Base-by-base conservation (phyloP, 2,113 vertebrate genomes). In the Sinosuthora webbiana region DNA sequence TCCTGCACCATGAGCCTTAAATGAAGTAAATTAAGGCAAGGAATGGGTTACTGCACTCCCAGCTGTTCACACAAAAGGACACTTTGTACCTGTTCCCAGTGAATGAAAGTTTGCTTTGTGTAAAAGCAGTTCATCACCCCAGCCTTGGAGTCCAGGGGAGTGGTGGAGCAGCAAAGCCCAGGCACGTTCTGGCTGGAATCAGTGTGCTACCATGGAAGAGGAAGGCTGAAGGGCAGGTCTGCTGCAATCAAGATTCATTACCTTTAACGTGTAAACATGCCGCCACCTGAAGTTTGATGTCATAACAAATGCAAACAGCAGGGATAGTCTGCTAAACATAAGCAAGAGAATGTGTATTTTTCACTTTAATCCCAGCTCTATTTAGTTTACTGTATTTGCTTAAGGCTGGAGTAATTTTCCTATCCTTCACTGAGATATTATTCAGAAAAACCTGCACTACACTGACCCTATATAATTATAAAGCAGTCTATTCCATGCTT, bases 21-120 rank as follows among this genome's bases (percentile, higher is more conserved):
- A 22, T 0, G 0, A 76, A 50, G 39, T 20, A 52, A 37, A 11
- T 4, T 37, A 20, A 59, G 76, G 83, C 73, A 75, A 63, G 35
- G 65, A 63, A 74, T 52, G 78, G 83, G 90, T 76, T 93, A 87
- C 87, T 87, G 57, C 42, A 57, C 74, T 75, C 92, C 62, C 93
- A 91, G 80, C 78, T 95, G 89, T 92, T 95, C 81, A 69, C 75
- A 91, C 85, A 96, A 91, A 97, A 83, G 87, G 55, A 88, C 55
- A 52, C 42, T 92, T 84, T 93, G 94, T 87, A 93, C 94, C 89
- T 96, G 92, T 80, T 95, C 24, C 60, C 76, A 71, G 53, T 50
- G 81, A 95, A 91, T 79, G 71, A 96, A 75, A 77, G 89, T 91
- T 94, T 89, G 81, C 89, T 96, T 95, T 88, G 91, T 97, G 84